These are phyloP conservation scores for Sebastes schlegelii DNA, from an alignment of 2,113 vertebrate species.

Conservation along the genomic window DNA sequence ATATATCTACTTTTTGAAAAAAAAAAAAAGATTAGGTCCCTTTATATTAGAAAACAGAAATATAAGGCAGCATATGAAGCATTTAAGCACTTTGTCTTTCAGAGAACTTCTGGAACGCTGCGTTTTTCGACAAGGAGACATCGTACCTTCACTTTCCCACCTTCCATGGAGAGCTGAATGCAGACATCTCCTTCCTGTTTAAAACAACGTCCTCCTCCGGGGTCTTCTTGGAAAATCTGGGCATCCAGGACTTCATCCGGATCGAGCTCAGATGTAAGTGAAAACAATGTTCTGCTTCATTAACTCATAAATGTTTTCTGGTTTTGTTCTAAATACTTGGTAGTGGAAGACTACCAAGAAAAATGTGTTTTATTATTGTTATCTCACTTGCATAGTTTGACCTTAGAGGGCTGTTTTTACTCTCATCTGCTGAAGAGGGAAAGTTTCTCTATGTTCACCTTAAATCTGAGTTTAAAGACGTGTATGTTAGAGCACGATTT, in stretches of 20 bases:
- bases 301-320: not conserved
- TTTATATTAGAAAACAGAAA: constrained; percentile 1
- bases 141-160: constrained; percentile 98
- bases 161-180: constrained; percentile 95
- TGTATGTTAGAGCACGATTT: not conserved
- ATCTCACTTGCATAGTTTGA: too few relatives aligned
- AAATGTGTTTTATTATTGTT: too few relatives aligned
- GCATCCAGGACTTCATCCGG: constrained; percentile 96
- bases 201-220: constrained; percentile 94
- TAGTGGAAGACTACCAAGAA: not conserved
- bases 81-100: constrained; percentile 27
- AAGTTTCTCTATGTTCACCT: not conserved
- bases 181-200: constrained; percentile 96
- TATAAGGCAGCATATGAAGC: not conserved
- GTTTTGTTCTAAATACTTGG: not conserved
- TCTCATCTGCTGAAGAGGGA: not conserved
- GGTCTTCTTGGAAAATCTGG: constrained; percentile 96
- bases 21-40: not conserved
- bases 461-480: not conserved
- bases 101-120: constrained; percentile 97
- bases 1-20: not conserved
- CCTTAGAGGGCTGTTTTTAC: not conserved
- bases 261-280: constrained; percentile 95
- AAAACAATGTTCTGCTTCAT: not conserved
- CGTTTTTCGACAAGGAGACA: constrained; percentile 93